Evolutionary conservation across 2,797 vertebrate genomes (phyloP).

Genomic region (Dermochelys coriacea): DNA sequence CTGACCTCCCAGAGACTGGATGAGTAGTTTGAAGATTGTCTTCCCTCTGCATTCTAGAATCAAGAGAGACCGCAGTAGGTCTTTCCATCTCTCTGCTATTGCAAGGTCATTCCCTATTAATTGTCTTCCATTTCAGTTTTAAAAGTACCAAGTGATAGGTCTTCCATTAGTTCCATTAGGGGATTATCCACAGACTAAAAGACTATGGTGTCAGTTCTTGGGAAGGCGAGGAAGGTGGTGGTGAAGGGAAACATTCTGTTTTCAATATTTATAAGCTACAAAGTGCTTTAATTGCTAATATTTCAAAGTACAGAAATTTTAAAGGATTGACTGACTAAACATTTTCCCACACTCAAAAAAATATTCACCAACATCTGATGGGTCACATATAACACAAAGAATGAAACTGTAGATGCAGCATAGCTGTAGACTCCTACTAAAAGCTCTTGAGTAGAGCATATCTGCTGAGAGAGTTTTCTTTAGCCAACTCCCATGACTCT

Average conservation of each 20-base stretch:
- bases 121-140: not conserved
- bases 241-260: accelerated
- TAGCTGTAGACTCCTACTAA: not conserved
- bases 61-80: not conserved
- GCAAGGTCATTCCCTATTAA: not conserved
- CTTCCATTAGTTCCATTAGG: not conserved
- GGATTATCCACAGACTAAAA: not conserved
- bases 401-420: not conserved
- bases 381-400: not conserved
- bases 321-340: not conserved
- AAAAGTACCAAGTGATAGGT: not conserved
- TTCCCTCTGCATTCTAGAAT: not conserved
- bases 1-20: not conserved
- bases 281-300: not conserved
- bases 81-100: not conserved
- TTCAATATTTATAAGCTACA: not conserved
- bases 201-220: not conserved
- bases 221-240: not conserved
- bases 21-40: not conserved
- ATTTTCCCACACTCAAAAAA: not conserved
- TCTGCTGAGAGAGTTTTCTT: not conserved
- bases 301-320: not conserved
- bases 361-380: not conserved
- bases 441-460: not conserved
- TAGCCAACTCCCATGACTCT: not conserved